Evolutionary conservation across 2,888 invertebrate genomes (phyloP), one percentile per base, ranked within the genome.

Genomic region (Mythimna vitellina): DNA sequence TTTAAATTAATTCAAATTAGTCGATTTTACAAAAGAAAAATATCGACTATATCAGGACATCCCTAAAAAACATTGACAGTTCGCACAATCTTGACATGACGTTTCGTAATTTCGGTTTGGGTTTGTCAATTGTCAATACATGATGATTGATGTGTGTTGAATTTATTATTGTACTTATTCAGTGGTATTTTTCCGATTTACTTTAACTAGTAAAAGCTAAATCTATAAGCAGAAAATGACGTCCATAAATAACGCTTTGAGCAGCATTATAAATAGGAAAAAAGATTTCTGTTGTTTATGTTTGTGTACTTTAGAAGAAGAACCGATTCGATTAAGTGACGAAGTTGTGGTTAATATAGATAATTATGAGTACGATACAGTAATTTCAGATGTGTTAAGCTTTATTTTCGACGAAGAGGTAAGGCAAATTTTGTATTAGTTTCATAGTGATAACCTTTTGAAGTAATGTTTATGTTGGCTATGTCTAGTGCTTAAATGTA

Each of bases 261-360:
- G 85, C 35, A 89, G 89, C 69, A 82, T 94, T 66, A 71, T 93
- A 57, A 87, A 86, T 49, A 89, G 87, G 20, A 87, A 88, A 63
- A 85, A 87, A 64, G 87, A 91, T 65, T 90, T 92, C 72, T 95
- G 95, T 77, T 92, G 92, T 72, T 82, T 95, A 58, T 95, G 95
- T 83, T 89, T 93, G 22, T 87, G 86, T 64, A 76, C 76, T 8
- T 57, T 89, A 20, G 22, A 83, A 46, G 87, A 88, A 7, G 87
- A 89, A 54, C 83, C 85, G 3, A 70, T 89, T 35, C 77, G 83
- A 58, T 66, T 92, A 56, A 85, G 89, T 38, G 92, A 94, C 72
- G 90, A 92, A 86, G 87, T 92, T 38, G 78, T 85, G 51, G 70
- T 93, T 35, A 86, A 88, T 56, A 80, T 86, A 17, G 85, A 86